phyloP scores from a whole-genome alignment of 92 coral and sea anemone species.

The Umimayanthus kanabou region DNA sequence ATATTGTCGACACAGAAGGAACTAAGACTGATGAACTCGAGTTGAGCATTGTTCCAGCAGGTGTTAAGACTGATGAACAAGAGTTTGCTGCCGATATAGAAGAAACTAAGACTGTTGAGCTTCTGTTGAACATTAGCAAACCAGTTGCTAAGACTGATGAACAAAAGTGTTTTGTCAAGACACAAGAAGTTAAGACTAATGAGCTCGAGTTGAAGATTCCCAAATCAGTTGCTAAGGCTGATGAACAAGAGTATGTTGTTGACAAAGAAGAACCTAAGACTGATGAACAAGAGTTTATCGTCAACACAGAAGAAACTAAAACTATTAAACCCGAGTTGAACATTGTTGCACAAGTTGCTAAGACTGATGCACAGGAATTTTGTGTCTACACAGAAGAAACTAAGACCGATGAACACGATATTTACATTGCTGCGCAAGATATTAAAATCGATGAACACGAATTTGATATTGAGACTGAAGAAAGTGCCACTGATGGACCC shows the following conservation, averaged over 20 bases:
- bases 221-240: neutral
- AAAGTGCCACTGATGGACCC: no score
- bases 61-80: neutral
- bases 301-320: neutral
- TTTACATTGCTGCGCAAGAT: no score
- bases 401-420: neutral
- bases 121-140: neutral
- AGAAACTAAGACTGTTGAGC: neutral
- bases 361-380: neutral
- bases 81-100: neutral
- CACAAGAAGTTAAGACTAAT: neutral
- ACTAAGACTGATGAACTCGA: neutral
- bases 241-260: neutral
- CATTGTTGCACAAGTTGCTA: neutral
- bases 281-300: neutral
- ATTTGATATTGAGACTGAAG: no score
- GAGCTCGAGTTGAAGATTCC: neutral
- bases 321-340: neutral
- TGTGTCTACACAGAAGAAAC: neutral
- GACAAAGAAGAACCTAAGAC: neutral
- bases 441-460: no score
- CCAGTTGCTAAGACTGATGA: neutral
- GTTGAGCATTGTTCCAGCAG: neutral
- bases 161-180: neutral
- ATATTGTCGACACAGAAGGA: neutral